Evolutionary conservation across 2,888 invertebrate genomes (phyloP), one percentile per base, ranked within the genome.

Genomic region (Hydropsyche betteni): DNA sequence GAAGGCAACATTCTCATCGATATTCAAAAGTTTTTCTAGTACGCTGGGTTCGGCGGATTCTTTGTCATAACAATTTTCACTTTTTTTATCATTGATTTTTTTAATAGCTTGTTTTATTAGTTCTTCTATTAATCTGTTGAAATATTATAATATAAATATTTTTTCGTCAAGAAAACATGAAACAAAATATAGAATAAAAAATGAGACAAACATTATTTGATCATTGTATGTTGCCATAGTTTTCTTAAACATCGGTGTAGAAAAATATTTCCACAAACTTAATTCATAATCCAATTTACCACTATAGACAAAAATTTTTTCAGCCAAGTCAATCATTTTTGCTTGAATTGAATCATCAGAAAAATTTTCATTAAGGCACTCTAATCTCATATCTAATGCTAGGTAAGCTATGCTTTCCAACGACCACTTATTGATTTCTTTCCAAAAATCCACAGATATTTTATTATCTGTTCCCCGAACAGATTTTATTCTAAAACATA

Each of bases 11-110:
- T 86, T 86, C 75, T 88, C 87, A 81, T 92, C 90, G 24, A 90
- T 86, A 5, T 86, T 86, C n/a, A 91, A 82, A 36, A 93, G 82
- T 80, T 89, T 90, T 82, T 92, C 90, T 76, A 93, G 84, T 16
- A 93, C 86, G 81, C 92, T 92, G 76, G 87, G 85, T 12, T 87
- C 86, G 24, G 24, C 2, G 24, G 24, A 24, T 79, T 87, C 84
- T 14, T 44, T 4, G 1, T 87, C 85, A 34, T 86, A 83, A n/a
- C 86, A 81, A 10, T 84, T 83, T 44, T 84, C 36, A 33, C 0
- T 77, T 10, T 80, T 81, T 36, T 81, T 79, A 4, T 81, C 79
- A 75, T 80, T 55, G 80, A 80, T 80, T 77, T 82, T 81, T 10
- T 82, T 79, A 68, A 83, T 81, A 0, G 85, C 85, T 76, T 82